A percentile compares a stretch with the other conserved stretches of the same genome.
Conservation (phyloP, 2,797 vertebrate species). For the Xenops minutus region DNA sequence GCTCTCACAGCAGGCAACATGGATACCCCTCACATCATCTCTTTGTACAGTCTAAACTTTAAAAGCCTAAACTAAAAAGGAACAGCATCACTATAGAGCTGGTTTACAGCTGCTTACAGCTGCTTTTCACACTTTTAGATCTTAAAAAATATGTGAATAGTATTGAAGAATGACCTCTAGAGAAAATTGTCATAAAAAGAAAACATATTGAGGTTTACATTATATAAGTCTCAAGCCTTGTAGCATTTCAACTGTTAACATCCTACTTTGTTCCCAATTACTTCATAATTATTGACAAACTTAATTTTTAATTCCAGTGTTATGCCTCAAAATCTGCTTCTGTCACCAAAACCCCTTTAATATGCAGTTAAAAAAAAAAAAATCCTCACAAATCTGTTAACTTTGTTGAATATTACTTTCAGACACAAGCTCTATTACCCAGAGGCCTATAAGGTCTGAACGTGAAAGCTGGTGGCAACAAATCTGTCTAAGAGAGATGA, state of each 20-base stretch:
- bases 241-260: not conserved
- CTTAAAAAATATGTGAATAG: not conserved
- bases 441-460: not conserved
- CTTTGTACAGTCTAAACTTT: not conserved
- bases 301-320: not conserved
- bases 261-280: not conserved
- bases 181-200: not conserved
- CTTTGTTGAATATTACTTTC: not conserved
- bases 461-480: not conserved
- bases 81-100: not conserved
- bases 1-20: not conserved
- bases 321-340: not conserved
- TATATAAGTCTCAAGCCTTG: not conserved
- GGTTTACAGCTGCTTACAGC: not conserved
- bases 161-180: not conserved
- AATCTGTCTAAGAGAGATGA: not conserved
- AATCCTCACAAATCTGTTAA: not conserved
- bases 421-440: not conserved
- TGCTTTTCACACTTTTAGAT: not conserved
- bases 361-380: not conserved
- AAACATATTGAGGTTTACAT: not conserved
- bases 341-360: not conserved
- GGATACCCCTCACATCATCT: not conserved
- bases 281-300: not conserved
- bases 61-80: not conserved